phyloP scores from a whole-genome alignment of 2,113 vertebrate genomes.

The Oryzias curvinotus region DNA sequence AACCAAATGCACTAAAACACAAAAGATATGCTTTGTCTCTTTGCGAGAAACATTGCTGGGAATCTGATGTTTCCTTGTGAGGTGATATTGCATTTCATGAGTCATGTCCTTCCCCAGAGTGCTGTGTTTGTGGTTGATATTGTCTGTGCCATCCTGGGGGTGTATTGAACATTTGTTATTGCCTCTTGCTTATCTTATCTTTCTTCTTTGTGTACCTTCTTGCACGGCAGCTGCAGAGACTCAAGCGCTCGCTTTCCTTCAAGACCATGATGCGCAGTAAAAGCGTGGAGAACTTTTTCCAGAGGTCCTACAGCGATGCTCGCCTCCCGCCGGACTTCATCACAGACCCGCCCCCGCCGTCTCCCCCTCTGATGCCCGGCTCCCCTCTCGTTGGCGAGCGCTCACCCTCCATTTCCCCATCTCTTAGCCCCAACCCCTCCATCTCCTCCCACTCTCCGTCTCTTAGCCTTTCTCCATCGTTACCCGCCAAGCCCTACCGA shows the following conservation, averaged over 20 bases:
- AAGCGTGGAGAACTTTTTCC: conserved; percentile 91
- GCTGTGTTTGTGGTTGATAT: conserved; percentile 58
- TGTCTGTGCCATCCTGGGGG: conserved; percentile 43
- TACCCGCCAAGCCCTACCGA: conserved; percentile 59
- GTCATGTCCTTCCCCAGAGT: conserved; percentile 20
- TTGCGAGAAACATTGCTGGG: neutral
- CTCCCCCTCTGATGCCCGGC: conserved; percentile 75
- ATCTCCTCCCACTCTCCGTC: conserved; percentile 75
- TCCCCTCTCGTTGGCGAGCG: conserved; percentile 68
- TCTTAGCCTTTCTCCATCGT: conserved; percentile 68
- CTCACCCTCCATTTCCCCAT: conserved; percentile 64
- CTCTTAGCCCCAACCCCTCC: conserved; percentile 72
- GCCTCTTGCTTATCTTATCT: conserved; percentile 38
- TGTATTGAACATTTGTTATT: conserved; percentile 47
- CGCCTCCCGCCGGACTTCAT: conserved; percentile 82
- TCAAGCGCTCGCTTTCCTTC: conserved; percentile 89
- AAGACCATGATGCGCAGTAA: conserved; percentile 90
- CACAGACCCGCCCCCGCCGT: conserved; percentile 77
- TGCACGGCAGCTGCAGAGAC: conserved; percentile 80
- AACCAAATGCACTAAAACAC: conserved; percentile 16
- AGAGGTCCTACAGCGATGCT: conserved; percentile 84
- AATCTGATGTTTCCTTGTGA: conserved; percentile 36
- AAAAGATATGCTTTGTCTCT: neutral
- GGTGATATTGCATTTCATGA: conserved; percentile 48
- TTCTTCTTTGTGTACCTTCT: conserved; percentile 36